Evolutionary conservation across 2,888 invertebrate genomes (phyloP), one percentile per base, ranked within the genome.

Genomic region (Tubulanus polymorphus): DNA sequence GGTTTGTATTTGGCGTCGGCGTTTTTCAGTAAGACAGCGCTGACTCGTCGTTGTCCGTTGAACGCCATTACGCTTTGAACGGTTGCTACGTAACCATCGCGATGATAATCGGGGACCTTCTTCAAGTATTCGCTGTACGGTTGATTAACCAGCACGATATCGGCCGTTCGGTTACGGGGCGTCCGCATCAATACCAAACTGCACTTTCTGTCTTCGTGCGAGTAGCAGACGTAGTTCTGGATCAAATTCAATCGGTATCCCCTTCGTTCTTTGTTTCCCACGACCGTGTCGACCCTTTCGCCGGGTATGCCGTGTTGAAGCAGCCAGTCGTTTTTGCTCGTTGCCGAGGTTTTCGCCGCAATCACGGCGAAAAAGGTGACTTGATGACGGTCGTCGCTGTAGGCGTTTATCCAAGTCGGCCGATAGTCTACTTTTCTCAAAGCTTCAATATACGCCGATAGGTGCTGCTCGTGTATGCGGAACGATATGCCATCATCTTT

Each of bases 211-310:
- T 23, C 41, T 3, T 18, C 18, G 41, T 41, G 41, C 5, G 41
- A 41, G 41, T 41, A 20, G 41, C 41, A 41, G 41, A 41, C 23
- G 41, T 41, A 41, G 41, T 15, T 41, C 15, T 41, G 41, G 20
- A 23, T 41, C 3, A 41, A 20, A 18, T 41, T 41, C 15, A 41
- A 15, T 41, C 3, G 5, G 41, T 41, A 41, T 8, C 41, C 41
- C 6, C 23, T 15, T 23, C 18, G 23, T 41, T 41, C 41, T 3
- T 20, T 8, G 3, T 41, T 41, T 23, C 23, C 41, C 3, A 41
- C 41, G 5, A 18, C 20, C 6, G 20, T 18, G 18, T 41, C 23
- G 41, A 20, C 18, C 6, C 41, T 18, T 15, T 41, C 23, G 6
- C 20, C 23, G 20, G 23, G 15, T 20, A 41, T 18, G 6, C 41